A percentile compares a stretch with the other conserved stretches of the same genome.
These are phyloP conservation scores for Apostichopus leukothele DNA, from an alignment of 53 echinoderm and acorn worm species.

Conservation along the genomic window DNA sequence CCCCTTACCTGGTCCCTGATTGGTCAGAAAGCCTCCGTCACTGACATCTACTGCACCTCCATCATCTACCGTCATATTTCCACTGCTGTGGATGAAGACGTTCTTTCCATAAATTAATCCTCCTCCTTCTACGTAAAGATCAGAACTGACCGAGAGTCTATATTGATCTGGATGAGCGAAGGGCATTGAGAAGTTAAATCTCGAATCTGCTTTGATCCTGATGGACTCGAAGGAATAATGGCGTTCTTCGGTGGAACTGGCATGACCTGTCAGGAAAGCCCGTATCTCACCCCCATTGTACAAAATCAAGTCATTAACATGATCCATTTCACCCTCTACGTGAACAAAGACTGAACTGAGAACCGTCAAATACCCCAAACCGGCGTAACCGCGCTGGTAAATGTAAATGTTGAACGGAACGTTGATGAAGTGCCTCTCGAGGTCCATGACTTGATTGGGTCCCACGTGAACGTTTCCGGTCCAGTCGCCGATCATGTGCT, in stretches of 20 bases:
- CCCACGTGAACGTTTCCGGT: constrained; percentile 79
- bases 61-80: constrained; percentile 88
- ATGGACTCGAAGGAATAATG: constrained; percentile 71
- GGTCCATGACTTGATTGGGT: constrained; percentile 86
- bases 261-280: constrained; percentile 56
- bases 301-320: constrained; percentile 72
- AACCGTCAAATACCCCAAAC: constrained; percentile 64
- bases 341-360: constrained; percentile 79
- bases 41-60: constrained; percentile 76
- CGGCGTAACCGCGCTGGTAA: constrained; percentile 72
- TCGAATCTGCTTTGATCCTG: constrained; percentile 69
- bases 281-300: constrained; percentile 70
- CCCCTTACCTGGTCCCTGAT: constrained; percentile 72
- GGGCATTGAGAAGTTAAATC: constrained; percentile 65
- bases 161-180: constrained; percentile 82
- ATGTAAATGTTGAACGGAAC: constrained; percentile 79
- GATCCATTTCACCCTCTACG: constrained; percentile 76
- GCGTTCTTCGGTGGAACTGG: constrained; percentile 33
- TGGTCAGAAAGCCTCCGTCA: constrained; percentile 74
- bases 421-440: constrained; percentile 69
- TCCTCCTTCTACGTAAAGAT: constrained; percentile 78
- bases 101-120: constrained; percentile 80
- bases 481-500: constrained; percentile 86
- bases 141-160: constrained; percentile 22
- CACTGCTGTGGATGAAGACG: constrained; percentile 53